These are phyloP conservation scores for Nilaparvata lugens DNA, from an alignment of 1,140 invertebrate species.

Conservation along the genomic window DNA sequence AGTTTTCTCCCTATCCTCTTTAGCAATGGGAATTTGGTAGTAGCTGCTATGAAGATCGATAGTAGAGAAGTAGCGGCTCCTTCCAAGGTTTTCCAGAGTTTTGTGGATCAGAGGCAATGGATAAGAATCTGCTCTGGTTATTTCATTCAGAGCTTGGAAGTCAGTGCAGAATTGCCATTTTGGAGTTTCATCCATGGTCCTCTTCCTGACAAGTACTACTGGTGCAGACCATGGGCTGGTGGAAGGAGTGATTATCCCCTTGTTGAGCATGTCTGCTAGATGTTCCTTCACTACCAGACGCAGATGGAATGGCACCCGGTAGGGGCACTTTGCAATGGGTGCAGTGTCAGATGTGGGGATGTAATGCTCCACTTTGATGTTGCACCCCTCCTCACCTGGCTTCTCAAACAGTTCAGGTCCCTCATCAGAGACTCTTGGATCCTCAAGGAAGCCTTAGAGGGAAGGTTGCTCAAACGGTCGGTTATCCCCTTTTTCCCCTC, in stretches of 20 bases:
- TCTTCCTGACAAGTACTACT: no score
- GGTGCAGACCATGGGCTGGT: no score
- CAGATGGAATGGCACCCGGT: not conserved
- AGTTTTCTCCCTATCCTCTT: constrained; percentile 28
- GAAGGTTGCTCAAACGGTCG: no score
- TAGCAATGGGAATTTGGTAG: constrained; percentile 13
- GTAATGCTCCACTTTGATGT: no score
- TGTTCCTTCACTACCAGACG: not conserved
- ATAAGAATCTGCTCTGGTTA: constrained; percentile 38
- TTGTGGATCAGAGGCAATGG: constrained; percentile 31
- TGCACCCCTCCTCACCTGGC: no score
- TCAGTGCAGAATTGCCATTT: constrained; percentile 23
- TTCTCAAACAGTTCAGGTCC: no score
- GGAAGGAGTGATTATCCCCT: no score
- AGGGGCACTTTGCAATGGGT: not conserved
- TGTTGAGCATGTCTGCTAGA: no score
- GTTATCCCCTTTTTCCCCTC: no score
- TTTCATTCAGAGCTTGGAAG: constrained; percentile 35
- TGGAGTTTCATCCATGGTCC: no score
- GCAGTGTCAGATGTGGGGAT: no score
- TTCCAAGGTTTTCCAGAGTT: constrained; percentile 37
- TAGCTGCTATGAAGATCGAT: constrained; percentile 39
- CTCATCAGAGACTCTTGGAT: not conserved
- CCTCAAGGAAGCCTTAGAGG: no score
- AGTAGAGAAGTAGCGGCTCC: constrained; percentile 37